Percentiles rank a stretch among this genome's conserved stretches.
These are phyloP conservation scores for Polymixis lichenea DNA, from an alignment of 2,888 invertebrate species.

Conservation along the genomic window DNA sequence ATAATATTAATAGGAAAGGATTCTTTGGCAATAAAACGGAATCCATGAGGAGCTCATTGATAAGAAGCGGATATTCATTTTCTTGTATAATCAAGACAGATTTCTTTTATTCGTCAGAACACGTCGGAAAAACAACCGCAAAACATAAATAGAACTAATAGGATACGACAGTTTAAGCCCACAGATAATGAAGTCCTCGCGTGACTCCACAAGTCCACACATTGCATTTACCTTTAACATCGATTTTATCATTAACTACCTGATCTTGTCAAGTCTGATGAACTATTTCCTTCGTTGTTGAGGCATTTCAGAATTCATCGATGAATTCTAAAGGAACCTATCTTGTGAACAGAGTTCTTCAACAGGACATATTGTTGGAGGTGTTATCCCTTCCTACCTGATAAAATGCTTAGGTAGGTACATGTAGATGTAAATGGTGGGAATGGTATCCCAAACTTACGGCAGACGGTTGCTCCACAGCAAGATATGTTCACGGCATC, in stretches of 20 bases:
- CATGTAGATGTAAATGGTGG: too few relatives aligned
- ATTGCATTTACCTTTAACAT: constrained; percentile 30
- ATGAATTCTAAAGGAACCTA: not conserved
- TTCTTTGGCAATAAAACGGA: not conserved
- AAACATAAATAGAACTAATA: not conserved
- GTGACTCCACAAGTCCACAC: constrained; percentile 45
- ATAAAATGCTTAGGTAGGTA: too few relatives aligned
- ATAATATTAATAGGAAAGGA: too few relatives aligned
- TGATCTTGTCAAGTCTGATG: constrained; percentile 2
- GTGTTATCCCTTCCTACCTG: too few relatives aligned
- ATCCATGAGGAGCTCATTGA: not conserved
- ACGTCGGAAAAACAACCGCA: not conserved
- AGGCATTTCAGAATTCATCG: not conserved
- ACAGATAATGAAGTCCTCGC: constrained; percentile 46
- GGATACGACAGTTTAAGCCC: not conserved
- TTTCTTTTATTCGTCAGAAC: not conserved
- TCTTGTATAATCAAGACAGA: not conserved
- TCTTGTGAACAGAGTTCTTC: too few relatives aligned
- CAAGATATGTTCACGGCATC: too few relatives aligned
- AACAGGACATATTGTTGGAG: too few relatives aligned
- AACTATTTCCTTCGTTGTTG: not conserved
- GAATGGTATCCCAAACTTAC: too few relatives aligned
- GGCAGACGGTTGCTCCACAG: too few relatives aligned
- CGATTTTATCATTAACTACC: constrained; percentile 47
- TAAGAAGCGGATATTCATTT: not conserved